Evolutionary conservation across 2,113 vertebrate genomes (phyloP).

Genomic region (Oryzias curvinotus): DNA sequence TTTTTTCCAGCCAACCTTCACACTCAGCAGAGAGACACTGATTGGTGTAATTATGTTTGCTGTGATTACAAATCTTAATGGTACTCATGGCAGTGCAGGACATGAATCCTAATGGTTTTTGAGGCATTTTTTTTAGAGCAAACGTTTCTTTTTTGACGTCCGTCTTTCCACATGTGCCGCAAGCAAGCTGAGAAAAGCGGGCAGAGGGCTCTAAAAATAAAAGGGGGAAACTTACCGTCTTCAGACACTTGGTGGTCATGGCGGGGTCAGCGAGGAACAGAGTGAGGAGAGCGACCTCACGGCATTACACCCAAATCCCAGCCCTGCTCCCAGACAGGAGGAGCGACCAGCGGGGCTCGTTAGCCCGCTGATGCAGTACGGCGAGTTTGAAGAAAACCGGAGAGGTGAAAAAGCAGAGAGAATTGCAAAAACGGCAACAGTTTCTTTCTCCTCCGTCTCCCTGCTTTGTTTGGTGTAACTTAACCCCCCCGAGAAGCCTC

Average conservation of each 20-base stretch:
- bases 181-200: too few relatives aligned
- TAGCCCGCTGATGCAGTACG: constrained; percentile 44
- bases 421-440: constrained; percentile 52
- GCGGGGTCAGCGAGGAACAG: constrained; percentile 46
- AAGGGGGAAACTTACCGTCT: constrained; percentile 60
- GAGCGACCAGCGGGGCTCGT: constrained; percentile 50
- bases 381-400: constrained; percentile 4
- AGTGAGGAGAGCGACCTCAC: constrained; percentile 31
- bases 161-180: too few relatives aligned
- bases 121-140: not conserved
- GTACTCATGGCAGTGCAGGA: constrained; percentile 44
- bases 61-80: constrained; percentile 63
- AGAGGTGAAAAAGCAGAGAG: constrained; percentile 5
- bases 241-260: constrained; percentile 46
- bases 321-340: constrained; percentile 34
- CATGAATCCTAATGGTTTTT: constrained; percentile 50
- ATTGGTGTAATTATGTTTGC: constrained; percentile 71
- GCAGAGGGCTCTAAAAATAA: not conserved
- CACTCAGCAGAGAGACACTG: constrained; percentile 48
- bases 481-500: constrained; percentile 57
- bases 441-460: constrained; percentile 58
- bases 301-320: constrained; percentile 34
- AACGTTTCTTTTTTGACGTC: not conserved
- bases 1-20: constrained; percentile 18
- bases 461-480: constrained; percentile 59